Evolutionary conservation across 2,797 vertebrate genomes (phyloP).

Genomic region (Gadopsis marmoratus): DNA sequence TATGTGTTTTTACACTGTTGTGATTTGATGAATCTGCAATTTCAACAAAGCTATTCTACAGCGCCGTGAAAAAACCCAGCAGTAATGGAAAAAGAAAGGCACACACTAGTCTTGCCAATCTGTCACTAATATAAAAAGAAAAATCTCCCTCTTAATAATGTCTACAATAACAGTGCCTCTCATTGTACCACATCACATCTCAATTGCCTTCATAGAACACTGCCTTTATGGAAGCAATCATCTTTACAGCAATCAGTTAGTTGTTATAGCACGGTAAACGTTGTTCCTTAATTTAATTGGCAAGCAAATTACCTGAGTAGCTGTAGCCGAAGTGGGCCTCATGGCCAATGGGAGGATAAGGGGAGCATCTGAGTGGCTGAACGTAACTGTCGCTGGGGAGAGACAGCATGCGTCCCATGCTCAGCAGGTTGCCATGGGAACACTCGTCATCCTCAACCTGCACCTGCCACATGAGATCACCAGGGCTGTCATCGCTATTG

Average conservation of each 20-base stretch:
- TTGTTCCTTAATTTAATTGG: constrained; percentile 49
- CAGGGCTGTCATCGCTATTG: constrained; percentile 37
- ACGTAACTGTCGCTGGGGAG: constrained; percentile 94
- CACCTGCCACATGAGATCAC: constrained; percentile 72
- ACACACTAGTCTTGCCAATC: background rate
- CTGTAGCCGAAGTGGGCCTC: constrained; percentile 71
- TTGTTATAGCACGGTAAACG: constrained; percentile 49
- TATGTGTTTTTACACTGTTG: background rate
- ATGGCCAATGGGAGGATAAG: constrained; percentile 76
- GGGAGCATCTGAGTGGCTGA: constrained; percentile 83
- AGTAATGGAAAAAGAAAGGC: background rate
- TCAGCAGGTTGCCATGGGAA: constrained; percentile 84
- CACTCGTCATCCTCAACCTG: constrained; percentile 83
- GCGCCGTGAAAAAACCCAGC: background rate
- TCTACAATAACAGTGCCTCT: constrained; percentile 19
- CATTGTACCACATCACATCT: constrained; percentile 27
- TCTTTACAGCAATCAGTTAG: constrained; percentile 55
- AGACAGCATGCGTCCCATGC: constrained; percentile 91
- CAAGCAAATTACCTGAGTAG: constrained; percentile 78
- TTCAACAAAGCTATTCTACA: background rate
- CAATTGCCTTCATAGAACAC: background rate
- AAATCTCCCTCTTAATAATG: background rate
- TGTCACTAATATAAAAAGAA: constrained; percentile 24
- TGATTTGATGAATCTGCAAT: background rate
- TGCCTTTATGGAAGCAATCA: constrained; percentile 56